Evolutionary conservation across 2,888 invertebrate species (phyloP).

Genomic region (Homarus gammarus): DNA sequence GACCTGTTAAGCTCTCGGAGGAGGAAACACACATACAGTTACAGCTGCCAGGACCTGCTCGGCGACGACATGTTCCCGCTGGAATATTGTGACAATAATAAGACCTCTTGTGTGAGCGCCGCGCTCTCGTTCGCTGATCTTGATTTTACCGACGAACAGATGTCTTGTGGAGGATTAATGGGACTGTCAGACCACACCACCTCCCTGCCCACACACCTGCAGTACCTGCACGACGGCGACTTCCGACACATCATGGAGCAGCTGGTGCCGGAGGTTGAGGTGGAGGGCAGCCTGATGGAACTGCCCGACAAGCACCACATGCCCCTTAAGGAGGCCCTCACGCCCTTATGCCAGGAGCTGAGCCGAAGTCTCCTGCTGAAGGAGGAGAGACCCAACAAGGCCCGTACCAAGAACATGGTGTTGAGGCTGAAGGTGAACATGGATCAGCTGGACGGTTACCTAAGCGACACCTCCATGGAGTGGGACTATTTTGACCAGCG

Average conservation of each 20-base stretch:
- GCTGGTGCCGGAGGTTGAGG: conserved; percentile 47
- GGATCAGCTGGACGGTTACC: conserved; percentile 44
- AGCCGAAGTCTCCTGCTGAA: conserved; percentile 42
- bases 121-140: conserved; percentile 51
- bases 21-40: conserved; percentile 45
- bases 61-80: conserved; percentile 31
- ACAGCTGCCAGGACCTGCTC: conserved; percentile 59
- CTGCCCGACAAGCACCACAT: conserved; percentile 47
- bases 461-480: conserved; percentile 66
- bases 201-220: conserved; percentile 52
- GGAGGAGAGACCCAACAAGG: not conserved
- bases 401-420: conserved; percentile 22
- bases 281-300: conserved; percentile 47
- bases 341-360: conserved; percentile 50
- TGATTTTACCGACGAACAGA: conserved; percentile 1
- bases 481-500: conserved; percentile 69
- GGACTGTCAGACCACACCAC: conserved; percentile 47
- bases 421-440: conserved; percentile 44
- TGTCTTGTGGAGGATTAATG: not conserved
- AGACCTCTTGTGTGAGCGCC: conserved; percentile 26
- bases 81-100: not conserved
- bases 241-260: not conserved
- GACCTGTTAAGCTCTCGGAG: conserved; percentile 21
- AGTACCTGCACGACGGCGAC: conserved; percentile 35
- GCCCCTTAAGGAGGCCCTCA: conserved; percentile 47